Evolutionary conservation across 2,888 invertebrate species (phyloP), one percentile per base, ranked within the genome.

Genomic region (Watsonalla cultraria): DNA sequence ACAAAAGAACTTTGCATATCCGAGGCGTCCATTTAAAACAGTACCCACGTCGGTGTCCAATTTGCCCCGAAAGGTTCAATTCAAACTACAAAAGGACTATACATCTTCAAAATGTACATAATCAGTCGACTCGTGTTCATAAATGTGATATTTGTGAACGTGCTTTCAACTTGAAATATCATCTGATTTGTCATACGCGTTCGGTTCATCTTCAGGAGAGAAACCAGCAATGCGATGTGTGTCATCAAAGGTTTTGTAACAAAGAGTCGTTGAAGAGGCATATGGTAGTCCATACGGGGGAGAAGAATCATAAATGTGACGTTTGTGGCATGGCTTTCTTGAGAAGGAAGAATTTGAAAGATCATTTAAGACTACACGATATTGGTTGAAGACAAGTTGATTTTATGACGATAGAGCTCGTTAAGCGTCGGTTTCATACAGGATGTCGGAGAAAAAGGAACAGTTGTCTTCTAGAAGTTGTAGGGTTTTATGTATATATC

Each of bases 251-350:
- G 61, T 92, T 92, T 62, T 91, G 88, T 58, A 90, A 91, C 35
- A 92, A 92, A 62, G 91, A 92, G 54, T 91, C 92, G 7, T 69
- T 92, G 61, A 92, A 92, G 55, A 75, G 91, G 0, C 92, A 92
- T 56, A 91, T 92, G 90, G 88, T 92, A 5, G 92, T 91, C 46
- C 92, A 92, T 58, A 91, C 92, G 0, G 92, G 91, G 0, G 91
- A 90, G 49, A 92, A 92, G 66, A 92, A 92, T 52, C 90, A 91
- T 54, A 90, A 91, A 57, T 92, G 92, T 53, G 86, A 91, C 51
- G 78, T 91, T 2, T 92, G 92, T 53, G 85, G 90, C 0, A 89
- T 91, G 82, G 89, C 89, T 0, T 91, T 90, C 50, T 69, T 89
- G 61, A 78, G 91, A 14, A 73, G 90, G 45, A 90, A 90, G 61